A percentile compares a stretch with the other conserved stretches of the same genome.
phyloP scores from a whole-genome alignment of 2,888 invertebrate genomes.

The Aleiodes testaceus region DNA sequence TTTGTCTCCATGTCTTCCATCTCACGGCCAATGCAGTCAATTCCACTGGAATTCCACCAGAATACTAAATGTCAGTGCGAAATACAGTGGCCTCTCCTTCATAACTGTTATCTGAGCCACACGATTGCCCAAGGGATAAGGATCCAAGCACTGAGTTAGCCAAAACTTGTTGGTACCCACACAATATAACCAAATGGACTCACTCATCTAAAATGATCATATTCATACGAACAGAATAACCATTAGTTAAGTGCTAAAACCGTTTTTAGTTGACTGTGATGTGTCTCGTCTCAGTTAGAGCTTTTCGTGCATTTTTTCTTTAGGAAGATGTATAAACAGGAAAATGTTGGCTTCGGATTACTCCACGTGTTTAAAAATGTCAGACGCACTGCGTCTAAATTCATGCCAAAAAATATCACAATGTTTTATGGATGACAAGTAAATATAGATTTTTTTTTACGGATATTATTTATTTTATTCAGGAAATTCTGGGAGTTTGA shows the following conservation, averaged over 20 bases:
- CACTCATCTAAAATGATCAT: background rate
- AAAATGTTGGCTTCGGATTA: constrained; percentile 43
- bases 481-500: too few species aligned
- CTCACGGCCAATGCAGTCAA: too few species aligned
- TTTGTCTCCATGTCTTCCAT: too few species aligned
- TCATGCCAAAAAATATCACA: constrained; percentile 60
- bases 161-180: background rate
- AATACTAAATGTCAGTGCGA: too few species aligned
- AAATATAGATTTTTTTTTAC: constrained; percentile 10
- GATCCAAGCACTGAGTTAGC: background rate
- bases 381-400: constrained; percentile 65
- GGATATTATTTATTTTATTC: background rate
- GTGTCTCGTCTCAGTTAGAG: background rate
- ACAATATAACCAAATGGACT: background rate
- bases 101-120: too few species aligned
- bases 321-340: constrained; percentile 35
- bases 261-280: constrained; percentile 36
- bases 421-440: constrained; percentile 31
- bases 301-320: constrained; percentile 15
- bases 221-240: constrained; percentile 22
- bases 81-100: too few species aligned
- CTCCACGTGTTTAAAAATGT: constrained; percentile 40
- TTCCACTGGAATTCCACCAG: too few species aligned
- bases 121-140: too few species aligned
- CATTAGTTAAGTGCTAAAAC: constrained; percentile 48